These are phyloP conservation scores for Clarias macrocephalus DNA, from an alignment of 2,113 vertebrate species.

Conservation along the genomic window DNA sequence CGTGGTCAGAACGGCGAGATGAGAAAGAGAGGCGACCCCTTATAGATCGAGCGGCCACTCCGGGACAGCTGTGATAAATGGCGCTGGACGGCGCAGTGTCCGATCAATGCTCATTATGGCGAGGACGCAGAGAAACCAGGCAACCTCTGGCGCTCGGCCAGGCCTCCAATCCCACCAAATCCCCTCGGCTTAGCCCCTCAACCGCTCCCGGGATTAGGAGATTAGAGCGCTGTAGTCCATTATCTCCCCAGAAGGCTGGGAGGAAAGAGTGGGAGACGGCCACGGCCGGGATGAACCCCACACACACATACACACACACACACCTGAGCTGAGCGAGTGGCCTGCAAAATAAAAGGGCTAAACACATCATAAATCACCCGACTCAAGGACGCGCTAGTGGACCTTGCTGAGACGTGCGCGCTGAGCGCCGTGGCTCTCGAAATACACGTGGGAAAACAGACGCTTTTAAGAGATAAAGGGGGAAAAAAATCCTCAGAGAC, in stretches of 20 bases:
- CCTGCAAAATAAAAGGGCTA: not conserved
- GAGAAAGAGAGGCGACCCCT: slow-evolving; percentile 22
- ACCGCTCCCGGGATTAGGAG: slow-evolving; percentile 76
- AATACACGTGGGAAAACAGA: slow-evolving; percentile 30
- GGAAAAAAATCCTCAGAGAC: slow-evolving; percentile 14
- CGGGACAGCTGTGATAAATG: slow-evolving; percentile 34
- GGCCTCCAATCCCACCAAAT: slow-evolving; percentile 63
- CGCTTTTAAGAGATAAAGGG: slow-evolving; percentile 38
- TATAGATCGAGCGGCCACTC: not conserved
- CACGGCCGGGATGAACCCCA: not conserved
- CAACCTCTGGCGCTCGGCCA: slow-evolving; percentile 62
- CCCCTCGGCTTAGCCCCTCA: slow-evolving; percentile 75
- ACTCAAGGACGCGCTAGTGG: slow-evolving; percentile 51
- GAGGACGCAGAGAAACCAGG: slow-evolving; percentile 22
- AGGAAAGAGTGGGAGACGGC: slow-evolving; percentile 27
- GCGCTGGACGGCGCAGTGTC: slow-evolving; percentile 12
- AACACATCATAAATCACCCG: slow-evolving; percentile 54
- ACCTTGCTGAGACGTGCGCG: slow-evolving; percentile 44
- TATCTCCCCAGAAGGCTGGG: slow-evolving; percentile 63
- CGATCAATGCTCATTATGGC: slow-evolving; percentile 46
- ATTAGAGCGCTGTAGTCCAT: slow-evolving; percentile 79
- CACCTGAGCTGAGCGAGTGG: slow-evolving; percentile 5
- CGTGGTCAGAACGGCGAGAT: not conserved
- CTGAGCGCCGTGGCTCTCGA: slow-evolving; percentile 17
- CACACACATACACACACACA: slow-evolving; percentile 46